These are phyloP conservation scores for Phalacrocorax carbo DNA, from an alignment of 2,113 vertebrate species.

Conservation along the genomic window DNA sequence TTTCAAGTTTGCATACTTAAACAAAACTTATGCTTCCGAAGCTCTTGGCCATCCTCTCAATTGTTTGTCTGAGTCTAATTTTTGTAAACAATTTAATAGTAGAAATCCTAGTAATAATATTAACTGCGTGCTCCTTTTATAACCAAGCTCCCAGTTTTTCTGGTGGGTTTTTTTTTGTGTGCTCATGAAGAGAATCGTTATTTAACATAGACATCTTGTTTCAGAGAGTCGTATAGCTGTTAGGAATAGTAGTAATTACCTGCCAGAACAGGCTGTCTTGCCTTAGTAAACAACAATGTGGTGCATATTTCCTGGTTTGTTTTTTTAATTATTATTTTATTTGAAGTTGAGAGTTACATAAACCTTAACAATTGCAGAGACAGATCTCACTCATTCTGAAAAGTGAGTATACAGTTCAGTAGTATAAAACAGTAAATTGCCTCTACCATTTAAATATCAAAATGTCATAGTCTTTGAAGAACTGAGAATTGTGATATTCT, in stretches of 20 bases:
- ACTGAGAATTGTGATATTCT: neutral
- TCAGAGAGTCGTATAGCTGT: neutral
- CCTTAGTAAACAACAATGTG: neutral
- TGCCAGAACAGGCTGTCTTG: neutral
- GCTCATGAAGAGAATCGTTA: neutral
- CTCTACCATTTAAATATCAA: conserved; percentile 58
- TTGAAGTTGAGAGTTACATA: neutral
- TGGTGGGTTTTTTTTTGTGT: neutral
- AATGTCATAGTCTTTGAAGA: conserved; percentile 36
- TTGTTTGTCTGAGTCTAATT: neutral
- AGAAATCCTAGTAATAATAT: neutral
- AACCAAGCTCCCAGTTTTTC: neutral
- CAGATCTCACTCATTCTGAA: conserved; percentile 32
- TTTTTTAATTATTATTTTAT: neutral
- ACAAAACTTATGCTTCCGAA: neutral
- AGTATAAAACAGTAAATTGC: conserved; percentile 47
- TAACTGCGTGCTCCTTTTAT: neutral
- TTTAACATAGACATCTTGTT: neutral
- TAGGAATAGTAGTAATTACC: neutral
- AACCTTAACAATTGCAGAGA: neutral
- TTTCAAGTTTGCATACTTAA: neutral
- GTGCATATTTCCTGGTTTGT: neutral
- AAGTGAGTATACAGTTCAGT: conserved; percentile 17
- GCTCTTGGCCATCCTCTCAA: neutral
- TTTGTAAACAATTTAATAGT: neutral